phyloP scores from a whole-genome alignment of 2,113 vertebrate species.

The Cervus canadensis region DNA sequence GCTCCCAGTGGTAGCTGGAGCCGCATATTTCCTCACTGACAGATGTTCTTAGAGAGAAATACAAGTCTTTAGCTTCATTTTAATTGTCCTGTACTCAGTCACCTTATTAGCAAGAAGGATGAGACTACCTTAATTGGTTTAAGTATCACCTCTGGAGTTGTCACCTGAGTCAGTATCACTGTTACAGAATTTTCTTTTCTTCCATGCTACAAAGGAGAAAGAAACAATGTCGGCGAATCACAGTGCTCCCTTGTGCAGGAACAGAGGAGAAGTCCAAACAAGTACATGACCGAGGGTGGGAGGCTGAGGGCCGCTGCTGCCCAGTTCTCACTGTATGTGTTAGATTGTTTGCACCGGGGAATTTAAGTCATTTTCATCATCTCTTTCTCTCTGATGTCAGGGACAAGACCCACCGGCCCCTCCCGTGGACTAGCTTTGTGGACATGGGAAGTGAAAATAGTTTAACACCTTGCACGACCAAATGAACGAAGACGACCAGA shows the following conservation, averaged over 20 bases:
- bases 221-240: neutral
- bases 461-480: conserved; percentile 81
- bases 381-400: conserved; percentile 70
- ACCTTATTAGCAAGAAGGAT: neutral
- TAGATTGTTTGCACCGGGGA: neutral
- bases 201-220: neutral
- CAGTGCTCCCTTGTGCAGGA: neutral
- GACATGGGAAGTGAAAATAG: conserved; percentile 63
- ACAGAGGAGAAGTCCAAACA: neutral
- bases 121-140: neutral
- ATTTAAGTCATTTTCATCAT: conserved; percentile 44
- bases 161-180: neutral
- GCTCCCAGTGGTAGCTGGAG: neutral
- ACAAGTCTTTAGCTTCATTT: neutral
- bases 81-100: neutral
- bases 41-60: neutral
- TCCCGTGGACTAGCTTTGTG: conserved; percentile 88
- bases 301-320: neutral
- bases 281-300: neutral
- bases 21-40: neutral
- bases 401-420: conserved; percentile 92
- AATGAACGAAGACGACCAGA: conserved; percentile 82
- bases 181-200: neutral
- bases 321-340: neutral
- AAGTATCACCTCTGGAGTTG: neutral